Evolutionary conservation across 2,113 vertebrate genomes (phyloP).

Genomic region (Aegithalos caudatus): DNA sequence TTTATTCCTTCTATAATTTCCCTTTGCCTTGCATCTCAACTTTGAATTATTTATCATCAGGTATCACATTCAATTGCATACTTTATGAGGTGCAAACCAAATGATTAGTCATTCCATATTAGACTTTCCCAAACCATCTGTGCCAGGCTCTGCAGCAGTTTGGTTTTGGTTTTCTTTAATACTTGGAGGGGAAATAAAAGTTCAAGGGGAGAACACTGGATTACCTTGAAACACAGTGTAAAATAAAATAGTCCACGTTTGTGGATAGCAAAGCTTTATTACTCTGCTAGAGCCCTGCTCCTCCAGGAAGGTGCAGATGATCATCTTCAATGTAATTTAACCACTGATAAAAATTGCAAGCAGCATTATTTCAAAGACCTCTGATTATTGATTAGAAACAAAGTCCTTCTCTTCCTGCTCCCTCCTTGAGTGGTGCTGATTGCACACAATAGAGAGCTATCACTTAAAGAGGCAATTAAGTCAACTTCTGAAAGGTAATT

Average conservation of each 20-base stretch:
- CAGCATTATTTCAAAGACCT: conserved; percentile 51
- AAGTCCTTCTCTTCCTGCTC: conserved; percentile 53
- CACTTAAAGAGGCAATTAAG: conserved; percentile 62
- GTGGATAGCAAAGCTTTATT: background rate
- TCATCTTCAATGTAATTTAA: conserved; percentile 17
- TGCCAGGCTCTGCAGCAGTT: background rate
- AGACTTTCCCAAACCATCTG: conserved; percentile 4
- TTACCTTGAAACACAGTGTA: background rate
- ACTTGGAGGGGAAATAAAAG: background rate
- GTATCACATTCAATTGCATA: conserved; percentile 55
- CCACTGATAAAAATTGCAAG: conserved; percentile 20
- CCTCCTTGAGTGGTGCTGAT: conserved; percentile 56
- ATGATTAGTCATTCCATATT: background rate
- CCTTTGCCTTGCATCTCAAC: background rate
- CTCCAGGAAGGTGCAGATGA: background rate
- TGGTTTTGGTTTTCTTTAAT: background rate
- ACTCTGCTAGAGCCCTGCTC: background rate
- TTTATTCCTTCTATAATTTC: background rate
- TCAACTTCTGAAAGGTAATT: conserved; percentile 57
- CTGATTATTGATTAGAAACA: conserved; percentile 64
- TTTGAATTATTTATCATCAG: conserved; percentile 48
- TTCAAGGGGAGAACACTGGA: background rate
- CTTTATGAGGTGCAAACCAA: conserved; percentile 45
- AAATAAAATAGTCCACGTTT: background rate
- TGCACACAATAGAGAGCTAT: conserved; percentile 60